Base-by-base conservation (phyloP, 1,140 invertebrate genomes). In the Drosophila varians region DNA sequence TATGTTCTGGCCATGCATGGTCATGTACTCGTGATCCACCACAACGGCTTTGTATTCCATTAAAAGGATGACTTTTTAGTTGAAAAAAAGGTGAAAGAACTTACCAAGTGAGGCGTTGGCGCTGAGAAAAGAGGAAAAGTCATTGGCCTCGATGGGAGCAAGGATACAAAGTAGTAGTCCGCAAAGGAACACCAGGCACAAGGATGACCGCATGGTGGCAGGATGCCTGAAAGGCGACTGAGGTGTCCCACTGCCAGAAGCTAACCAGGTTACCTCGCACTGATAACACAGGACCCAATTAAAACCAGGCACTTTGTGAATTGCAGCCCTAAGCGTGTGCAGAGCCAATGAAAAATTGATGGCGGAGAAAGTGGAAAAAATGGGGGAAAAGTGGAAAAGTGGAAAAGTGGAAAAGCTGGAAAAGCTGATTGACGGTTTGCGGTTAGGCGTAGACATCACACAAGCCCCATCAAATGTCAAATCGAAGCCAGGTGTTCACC, bases 61-160 rank as follows among this genome's bases (percentile, higher is more conserved):
- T 34, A 16, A 19, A 11, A 3, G 7, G 16, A 23, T 23, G 0
- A 34, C n/a, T 8, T 19, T 31, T 11, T n/a, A 7, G 0, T 0
- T 1, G n/a, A 18, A 8, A 26, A 12, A 12, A n/a, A 1, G 1
- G 12, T 36, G 1, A 36, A 12, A 7, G 4, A 43, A 42, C 91
- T 88, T 92, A 95, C 95, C 94, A 82, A 95, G 92, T 7, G 94
- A 94, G 4, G 94, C 94, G 91, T 96, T 96, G 5, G 94, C 92
- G 18, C 93, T 93, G 0, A 95, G 92, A 53, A 95, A 91, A 0
- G 95, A 95, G 4, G 94, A 94, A 91, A 95, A 95, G 71, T 94
- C 94, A 77, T 94, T 93, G 52, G 83, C 91, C 28, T 49, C 23
- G 1, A 36, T 48, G 0, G 64, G 40, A 21, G 36, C 48, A 9